Conservation (phyloP, 2,797 vertebrate genomes). For the Acanthurus tractus region DNA sequence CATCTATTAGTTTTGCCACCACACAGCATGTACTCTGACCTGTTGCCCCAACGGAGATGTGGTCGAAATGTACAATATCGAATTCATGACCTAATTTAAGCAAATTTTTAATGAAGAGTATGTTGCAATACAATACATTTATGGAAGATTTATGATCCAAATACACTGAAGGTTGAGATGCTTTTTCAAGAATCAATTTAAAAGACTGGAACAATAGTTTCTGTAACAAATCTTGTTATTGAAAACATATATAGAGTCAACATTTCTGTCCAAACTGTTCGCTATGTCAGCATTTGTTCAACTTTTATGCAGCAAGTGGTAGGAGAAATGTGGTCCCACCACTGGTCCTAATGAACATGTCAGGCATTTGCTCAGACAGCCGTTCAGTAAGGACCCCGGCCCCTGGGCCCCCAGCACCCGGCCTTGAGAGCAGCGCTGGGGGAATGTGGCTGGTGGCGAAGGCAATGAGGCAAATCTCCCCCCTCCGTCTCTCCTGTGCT, state of each 20-base stretch:
- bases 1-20: constrained; percentile 28
- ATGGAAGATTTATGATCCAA: constrained; percentile 27
- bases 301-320: constrained; percentile 19
- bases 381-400: constrained; percentile 42
- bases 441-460: constrained; percentile 65
- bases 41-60: constrained; percentile 20
- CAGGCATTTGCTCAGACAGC: constrained; percentile 68
- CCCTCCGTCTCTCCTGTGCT: constrained; percentile 55
- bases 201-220: background rate
- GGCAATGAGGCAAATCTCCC: constrained; percentile 79
- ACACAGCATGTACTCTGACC: constrained; percentile 38
- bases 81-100: constrained; percentile 26
- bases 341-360: constrained; percentile 60
- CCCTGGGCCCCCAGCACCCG: constrained; percentile 9
- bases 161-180: constrained; percentile 28
- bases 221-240: constrained; percentile 40
- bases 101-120: background rate
- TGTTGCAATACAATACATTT: constrained; percentile 22
- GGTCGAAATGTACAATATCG: constrained; percentile 28
- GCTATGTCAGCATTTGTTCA: constrained; percentile 17
- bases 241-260: constrained; percentile 32
- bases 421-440: constrained; percentile 33
- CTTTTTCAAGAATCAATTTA: constrained; percentile 28
- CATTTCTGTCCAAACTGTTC: constrained; percentile 7
- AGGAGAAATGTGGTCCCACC: constrained; percentile 40